Percentiles rank a stretch among this genome's conserved stretches.
Evolutionary conservation across 2,888 invertebrate species (phyloP).

Genomic region (Caenorhabditis sulstoni): DNA sequence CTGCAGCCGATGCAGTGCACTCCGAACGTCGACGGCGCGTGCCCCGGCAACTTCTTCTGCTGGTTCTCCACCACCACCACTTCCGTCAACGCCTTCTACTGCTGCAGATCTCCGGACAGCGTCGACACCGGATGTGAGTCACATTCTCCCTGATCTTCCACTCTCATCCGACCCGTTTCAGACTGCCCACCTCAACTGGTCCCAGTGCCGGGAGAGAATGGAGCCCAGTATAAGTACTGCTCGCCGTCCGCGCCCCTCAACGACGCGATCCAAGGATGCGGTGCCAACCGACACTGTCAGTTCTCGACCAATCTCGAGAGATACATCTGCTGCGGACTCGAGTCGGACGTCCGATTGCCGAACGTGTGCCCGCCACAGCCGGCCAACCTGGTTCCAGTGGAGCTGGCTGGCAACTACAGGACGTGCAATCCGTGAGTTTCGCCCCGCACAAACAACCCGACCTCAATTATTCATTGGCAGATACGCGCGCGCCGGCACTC

Average conservation of each 20-base stretch:
- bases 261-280: conserved; percentile 79
- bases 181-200: conserved; percentile 80
- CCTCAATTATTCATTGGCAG: conserved; percentile 30
- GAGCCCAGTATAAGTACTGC: conserved; percentile 79
- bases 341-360: conserved; percentile 78
- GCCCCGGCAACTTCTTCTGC: conserved; percentile 80
- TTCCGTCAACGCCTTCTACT: conserved; percentile 80
- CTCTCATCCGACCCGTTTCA: conserved; percentile 38
- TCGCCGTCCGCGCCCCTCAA: conserved; percentile 78
- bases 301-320: conserved; percentile 77
- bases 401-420: conserved; percentile 76
- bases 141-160: neutral
- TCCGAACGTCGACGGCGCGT: conserved; percentile 80
- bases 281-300: conserved; percentile 79
- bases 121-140: conserved; percentile 79
- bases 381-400: conserved; percentile 79
- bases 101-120: conserved; percentile 79
- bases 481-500: conserved; percentile 78
- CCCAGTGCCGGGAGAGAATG: conserved; percentile 79
- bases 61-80: conserved; percentile 79
- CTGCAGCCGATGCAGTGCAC: conserved; percentile 81
- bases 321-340: conserved; percentile 80
- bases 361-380: conserved; percentile 80
- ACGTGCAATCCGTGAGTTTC: conserved; percentile 68
- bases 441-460: too few relatives aligned